Evolutionary conservation across 2,888 invertebrate genomes (phyloP).

Genomic region (Leucophenga maculata): DNA sequence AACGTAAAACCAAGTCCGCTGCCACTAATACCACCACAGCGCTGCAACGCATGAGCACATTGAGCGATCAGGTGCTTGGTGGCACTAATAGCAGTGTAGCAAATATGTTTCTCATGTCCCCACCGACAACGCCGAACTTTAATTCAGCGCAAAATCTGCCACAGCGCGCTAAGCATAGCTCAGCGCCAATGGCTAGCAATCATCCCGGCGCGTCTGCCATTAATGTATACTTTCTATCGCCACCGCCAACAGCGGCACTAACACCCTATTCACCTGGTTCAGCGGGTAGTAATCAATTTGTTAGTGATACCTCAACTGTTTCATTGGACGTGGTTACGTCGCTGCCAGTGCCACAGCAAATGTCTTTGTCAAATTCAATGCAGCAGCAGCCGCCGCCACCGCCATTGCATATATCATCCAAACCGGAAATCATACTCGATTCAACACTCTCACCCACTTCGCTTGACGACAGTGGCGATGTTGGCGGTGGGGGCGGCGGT

Average conservation of each 20-base stretch:
- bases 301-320: slow-evolving; percentile 71
- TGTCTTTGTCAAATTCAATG: no score
- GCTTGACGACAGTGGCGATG: slow-evolving; percentile 48
- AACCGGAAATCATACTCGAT: slow-evolving; percentile 72
- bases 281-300: slow-evolving; percentile 48
- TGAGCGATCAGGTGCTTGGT: slow-evolving; percentile 69
- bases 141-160: slow-evolving; percentile 55
- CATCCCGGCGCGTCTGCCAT: slow-evolving; percentile 58
- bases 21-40: slow-evolving; percentile 43
- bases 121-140: slow-evolving; percentile 69
- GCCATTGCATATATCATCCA: slow-evolving; percentile 65
- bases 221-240: slow-evolving; percentile 71
- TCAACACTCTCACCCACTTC: slow-evolving; percentile 70
- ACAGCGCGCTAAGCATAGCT: no score
- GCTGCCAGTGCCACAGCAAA: slow-evolving; percentile 57
- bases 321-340: slow-evolving; percentile 70
- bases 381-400: slow-evolving; percentile 31
- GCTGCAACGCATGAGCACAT: slow-evolving; percentile 68
- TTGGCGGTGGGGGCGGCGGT: slow-evolving; percentile 32
- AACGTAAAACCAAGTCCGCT: slow-evolving; percentile 16
- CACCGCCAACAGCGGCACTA: slow-evolving; percentile 62
- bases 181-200: slow-evolving; percentile 36
- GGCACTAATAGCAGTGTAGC: slow-evolving; percentile 53
- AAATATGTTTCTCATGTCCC: slow-evolving; percentile 67
- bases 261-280: slow-evolving; percentile 45